Percentiles rank a stretch among this genome's conserved stretches.
Conservation (phyloP, 2,797 vertebrate genomes). For the Lycodopsis pacificus region DNA sequence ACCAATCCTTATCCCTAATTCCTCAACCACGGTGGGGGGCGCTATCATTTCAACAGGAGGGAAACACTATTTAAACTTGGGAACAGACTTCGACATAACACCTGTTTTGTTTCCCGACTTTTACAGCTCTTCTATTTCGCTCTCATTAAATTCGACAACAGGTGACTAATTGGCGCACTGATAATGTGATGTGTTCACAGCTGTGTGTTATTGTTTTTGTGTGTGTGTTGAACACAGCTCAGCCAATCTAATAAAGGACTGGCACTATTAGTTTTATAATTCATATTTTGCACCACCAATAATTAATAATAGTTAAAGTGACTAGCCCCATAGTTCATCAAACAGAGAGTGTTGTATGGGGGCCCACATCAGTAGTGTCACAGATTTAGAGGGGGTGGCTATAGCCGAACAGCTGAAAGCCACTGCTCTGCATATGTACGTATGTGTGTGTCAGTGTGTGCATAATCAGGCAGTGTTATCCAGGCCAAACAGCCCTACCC, state of each 20-base stretch:
- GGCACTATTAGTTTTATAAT: background rate
- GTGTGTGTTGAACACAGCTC: background rate
- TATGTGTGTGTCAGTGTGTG: conserved; percentile 29
- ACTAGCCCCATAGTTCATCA: conserved; percentile 12
- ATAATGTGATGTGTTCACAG: background rate
- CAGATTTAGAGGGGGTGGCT: conserved; percentile 21
- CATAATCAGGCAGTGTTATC: conserved; percentile 63
- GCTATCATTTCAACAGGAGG: no score
- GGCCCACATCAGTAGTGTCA: conserved; percentile 46
- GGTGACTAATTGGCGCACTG: background rate
- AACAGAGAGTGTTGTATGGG: conserved; percentile 14
- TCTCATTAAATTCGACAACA: background rate
- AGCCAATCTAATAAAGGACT: background rate
- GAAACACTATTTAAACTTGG: no score
- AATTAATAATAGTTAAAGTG: conserved; percentile 33
- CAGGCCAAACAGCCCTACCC: conserved; percentile 62
- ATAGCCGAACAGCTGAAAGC: conserved; percentile 54
- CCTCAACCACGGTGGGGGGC: no score
- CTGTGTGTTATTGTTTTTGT: background rate
- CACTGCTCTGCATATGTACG: conserved; percentile 32
- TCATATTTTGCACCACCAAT: conserved; percentile 36
- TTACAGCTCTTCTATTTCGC: background rate
- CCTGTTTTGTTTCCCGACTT: background rate
- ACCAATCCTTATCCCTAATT: background rate
- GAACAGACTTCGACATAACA: background rate